Percentiles rank a stretch among this genome's conserved stretches.
Evolutionary conservation across 2,113 vertebrate genomes (phyloP).

Genomic region (Triplophysa rosa): DNA sequence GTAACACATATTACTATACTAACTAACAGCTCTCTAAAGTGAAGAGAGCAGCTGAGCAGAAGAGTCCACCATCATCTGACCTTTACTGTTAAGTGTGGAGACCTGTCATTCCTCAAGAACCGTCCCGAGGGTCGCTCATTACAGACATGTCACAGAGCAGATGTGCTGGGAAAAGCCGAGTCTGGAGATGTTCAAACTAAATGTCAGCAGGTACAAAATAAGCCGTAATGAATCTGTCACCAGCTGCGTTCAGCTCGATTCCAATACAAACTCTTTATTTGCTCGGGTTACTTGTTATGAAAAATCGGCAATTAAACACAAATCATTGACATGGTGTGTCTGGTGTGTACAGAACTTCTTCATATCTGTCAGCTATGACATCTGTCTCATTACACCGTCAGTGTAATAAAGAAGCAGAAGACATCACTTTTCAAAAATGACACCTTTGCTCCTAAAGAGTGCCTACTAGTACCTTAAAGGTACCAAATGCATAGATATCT

Average conservation of each 20-base stretch:
- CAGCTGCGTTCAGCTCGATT: not conserved
- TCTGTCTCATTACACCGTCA: not conserved
- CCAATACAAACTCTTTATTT: not conserved
- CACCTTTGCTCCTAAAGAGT: no score
- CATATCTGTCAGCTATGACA: not conserved
- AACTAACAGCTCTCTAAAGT: not conserved
- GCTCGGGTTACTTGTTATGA: not conserved
- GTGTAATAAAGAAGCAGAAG: no score
- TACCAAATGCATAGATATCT: no score
- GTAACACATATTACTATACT: no score
- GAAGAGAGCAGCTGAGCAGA: not conserved
- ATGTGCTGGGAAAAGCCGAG: constrained; percentile 3
- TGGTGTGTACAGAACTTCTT: not conserved
- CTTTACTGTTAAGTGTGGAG: not conserved
- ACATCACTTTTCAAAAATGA: no score
- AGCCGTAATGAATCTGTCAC: constrained; percentile 1
- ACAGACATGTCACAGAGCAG: constrained; percentile 22
- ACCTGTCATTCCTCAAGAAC: constrained; percentile 2
- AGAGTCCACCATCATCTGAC: not conserved
- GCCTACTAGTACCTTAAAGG: no score
- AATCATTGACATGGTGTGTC: not conserved
- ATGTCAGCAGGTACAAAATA: constrained; percentile 35
- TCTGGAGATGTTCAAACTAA: not conserved
- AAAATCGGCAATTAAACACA: not conserved
- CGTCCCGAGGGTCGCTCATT: not conserved